phyloP scores from a whole-genome alignment of 2,888 invertebrate species.

The Caenorhabditis sp. region DNA sequence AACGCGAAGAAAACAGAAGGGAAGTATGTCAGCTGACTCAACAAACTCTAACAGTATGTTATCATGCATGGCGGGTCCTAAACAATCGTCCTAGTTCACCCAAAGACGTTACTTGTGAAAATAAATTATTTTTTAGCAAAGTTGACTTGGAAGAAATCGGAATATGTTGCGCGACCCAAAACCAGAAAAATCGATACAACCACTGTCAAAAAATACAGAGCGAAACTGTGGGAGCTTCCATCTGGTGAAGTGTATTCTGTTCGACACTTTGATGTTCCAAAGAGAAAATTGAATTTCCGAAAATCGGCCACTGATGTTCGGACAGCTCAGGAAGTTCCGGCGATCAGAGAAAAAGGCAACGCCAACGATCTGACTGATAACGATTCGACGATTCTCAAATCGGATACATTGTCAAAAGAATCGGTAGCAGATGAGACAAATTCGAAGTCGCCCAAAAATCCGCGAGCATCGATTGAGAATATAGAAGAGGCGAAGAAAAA shows the following conservation, averaged over 20 bases:
- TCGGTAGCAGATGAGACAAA: neutral
- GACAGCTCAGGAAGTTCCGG: slow-evolving; percentile 33
- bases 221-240: slow-evolving; percentile 16
- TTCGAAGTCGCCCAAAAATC: neutral
- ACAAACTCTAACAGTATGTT: neutral
- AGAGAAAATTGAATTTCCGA: slow-evolving; percentile 10
- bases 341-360: slow-evolving; percentile 24
- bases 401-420: neutral
- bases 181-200: neutral
- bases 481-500: neutral
- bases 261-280: slow-evolving; percentile 3
- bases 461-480: neutral
- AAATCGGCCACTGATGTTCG: slow-evolving; percentile 9
- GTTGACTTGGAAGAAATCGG: neutral
- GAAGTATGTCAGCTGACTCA: neutral
- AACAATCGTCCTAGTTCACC: no score
- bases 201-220: no score
- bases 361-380: slow-evolving; percentile 30
- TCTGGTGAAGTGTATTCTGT: slow-evolving; percentile 28
- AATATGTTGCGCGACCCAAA: neutral
- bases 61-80: no score
- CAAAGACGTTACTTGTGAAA: no score
- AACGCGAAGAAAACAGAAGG: neutral
- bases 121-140: neutral
- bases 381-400: slow-evolving; percentile 13